Conservation (phyloP, 2,113 vertebrate species). For the Heterochromis multidens region DNA sequence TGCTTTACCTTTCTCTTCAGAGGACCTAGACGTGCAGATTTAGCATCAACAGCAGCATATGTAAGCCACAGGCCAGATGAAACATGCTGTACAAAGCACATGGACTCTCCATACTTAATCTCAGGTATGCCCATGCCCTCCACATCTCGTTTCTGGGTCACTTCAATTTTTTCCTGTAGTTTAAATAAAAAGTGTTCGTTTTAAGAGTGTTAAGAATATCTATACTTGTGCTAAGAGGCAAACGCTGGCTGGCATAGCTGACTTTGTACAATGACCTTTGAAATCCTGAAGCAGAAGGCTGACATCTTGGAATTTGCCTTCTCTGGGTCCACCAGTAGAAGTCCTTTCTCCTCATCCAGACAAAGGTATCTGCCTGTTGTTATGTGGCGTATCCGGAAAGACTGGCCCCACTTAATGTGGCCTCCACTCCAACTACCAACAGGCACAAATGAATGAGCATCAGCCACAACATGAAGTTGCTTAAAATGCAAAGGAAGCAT, state of each 20-base stretch:
- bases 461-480: neutral
- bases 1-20: conserved; percentile 84
- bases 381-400: conserved; percentile 87
- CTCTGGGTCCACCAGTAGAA: conserved; percentile 84
- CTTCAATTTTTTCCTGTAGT: conserved; percentile 86
- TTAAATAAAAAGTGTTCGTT: neutral
- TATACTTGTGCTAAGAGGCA: neutral
- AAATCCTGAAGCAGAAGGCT: conserved; percentile 88
- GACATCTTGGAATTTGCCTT: conserved; percentile 86
- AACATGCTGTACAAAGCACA: conserved; percentile 90
- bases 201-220: neutral
- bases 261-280: conserved; percentile 80
- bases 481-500: neutral
- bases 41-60: conserved; percentile 86
- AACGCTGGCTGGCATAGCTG: neutral
- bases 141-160: conserved; percentile 85
- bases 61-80: conserved; percentile 88
- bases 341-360: conserved; percentile 87
- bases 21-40: conserved; percentile 85
- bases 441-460: neutral
- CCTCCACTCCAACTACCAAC: conserved; percentile 83
- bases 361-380: conserved; percentile 87
- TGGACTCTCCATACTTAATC: conserved; percentile 92
- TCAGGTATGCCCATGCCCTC: conserved; percentile 92
- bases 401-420: conserved; percentile 91